Evolutionary conservation across 2,797 vertebrate genomes (phyloP), one percentile per base, ranked within the genome.

Genomic region (Manis javanica): DNA sequence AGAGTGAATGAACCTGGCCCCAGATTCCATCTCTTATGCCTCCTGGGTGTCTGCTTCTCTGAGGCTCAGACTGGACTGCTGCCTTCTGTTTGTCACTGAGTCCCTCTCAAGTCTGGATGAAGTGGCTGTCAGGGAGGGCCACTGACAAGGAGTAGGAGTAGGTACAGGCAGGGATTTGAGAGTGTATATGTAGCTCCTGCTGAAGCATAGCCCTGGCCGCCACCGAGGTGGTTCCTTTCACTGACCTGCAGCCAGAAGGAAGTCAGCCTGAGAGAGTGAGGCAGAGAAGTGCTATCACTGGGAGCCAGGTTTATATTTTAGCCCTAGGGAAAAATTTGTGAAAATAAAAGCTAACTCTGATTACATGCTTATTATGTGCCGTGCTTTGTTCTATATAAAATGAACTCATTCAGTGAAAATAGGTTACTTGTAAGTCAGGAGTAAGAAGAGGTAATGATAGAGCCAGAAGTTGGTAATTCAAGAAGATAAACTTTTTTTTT

Each of bases 291-390:
- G 23, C 79, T 90, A 26, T 34, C 71, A 83, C 74, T 42, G 24
- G 71, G 77, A 96, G 63, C 81, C 69, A 78, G 66, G 26, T 55
- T 96, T 89, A 29, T 64, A 66, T 84, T 91, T 94, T 81, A 89
- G 39, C 34, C 3, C 4, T 77, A n/a, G 46, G 26, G 31, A 31
- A 82, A 88, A 87, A 84, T 68, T 74, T 90, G 46, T 79, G 55
- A 68, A 83, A 91, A 63, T 51, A 55, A 90, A 93, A 69, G 24
- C 68, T 91, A 95, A 69, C 23, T 14, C 7, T 75, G 71, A 90
- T 78, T 68, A 86, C 75, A 42, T 84, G 49, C 42, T 86, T 78
- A 78, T 86, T 82, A 49, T 77, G 24, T 95, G 19, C 71, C 61
- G 86, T 26, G 18, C 31, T 84, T 37, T 95, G 12, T 90, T 91